Evolutionary conservation across 2,888 invertebrate species (phyloP), one percentile per base, ranked within the genome.

Genomic region (Acrobasis consociella): DNA sequence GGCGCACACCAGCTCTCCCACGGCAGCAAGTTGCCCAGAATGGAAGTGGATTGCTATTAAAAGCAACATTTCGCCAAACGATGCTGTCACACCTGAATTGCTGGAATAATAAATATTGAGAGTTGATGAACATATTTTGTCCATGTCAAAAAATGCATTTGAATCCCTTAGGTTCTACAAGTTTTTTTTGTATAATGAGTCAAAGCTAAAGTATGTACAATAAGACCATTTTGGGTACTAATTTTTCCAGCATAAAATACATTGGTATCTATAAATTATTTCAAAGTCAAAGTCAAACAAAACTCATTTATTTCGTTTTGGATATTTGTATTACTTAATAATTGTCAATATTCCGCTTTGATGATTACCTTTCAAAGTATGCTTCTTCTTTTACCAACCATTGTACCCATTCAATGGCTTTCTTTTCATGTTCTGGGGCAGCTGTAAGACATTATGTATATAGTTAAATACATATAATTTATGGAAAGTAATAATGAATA

Each of bases 31-130:
- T 86, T 99, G 99, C 80, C 98, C 98, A 71, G 98, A 97, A 83
- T 99, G 99, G 83, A 99, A 99, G 85, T 99, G 99, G 70, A 99
- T 98, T 0, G 99, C 99, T 94, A 99, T 97, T 65, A 99, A 89
- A 0, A 99, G 94, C 60, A 99, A 89, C 97, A 99, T 98, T 91
- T 99, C 99, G 1, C 98, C 98, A 80, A 98, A 97, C 1, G 98
- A 98, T 0, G 97, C 97, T 1, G 96, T 95, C 0, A 96, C 96
- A 0, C 97, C 97, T 56, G 97, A 96, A 39, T 96, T 96, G 73
- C 95, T 96, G 80, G 31, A 49, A 49, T 13, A 46, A 13, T 46
- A 7, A 13, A 46, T 2, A 13, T 13, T 46, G 13, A 13, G 46
- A 5, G 11, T 46, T 7, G 31, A 31, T 31, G 31, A 31, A 31